Base-by-base conservation (phyloP, 2,888 invertebrate species). In the Platycnemis pennipes region DNA sequence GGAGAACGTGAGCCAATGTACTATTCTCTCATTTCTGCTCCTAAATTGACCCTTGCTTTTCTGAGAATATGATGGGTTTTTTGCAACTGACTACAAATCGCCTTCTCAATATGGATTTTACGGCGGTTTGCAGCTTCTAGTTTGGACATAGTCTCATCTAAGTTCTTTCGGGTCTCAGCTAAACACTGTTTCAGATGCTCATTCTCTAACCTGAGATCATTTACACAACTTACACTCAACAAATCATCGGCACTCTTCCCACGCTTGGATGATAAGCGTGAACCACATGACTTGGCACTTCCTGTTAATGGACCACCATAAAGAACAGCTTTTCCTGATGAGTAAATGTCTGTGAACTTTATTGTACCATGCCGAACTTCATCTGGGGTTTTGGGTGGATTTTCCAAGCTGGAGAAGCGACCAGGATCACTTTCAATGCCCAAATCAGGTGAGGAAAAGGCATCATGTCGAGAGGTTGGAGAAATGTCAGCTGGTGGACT, bases 361-460 rank as follows among this genome's bases (percentile, higher is more conserved):
- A 13, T 42, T 26, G 26, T n/a, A 22, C 31, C 5, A 1, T 11
- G 22, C 19, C n/a, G 5, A 26, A 49, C 96, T 26, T 94, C 94
- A 11, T 87, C 87, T 5, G 94, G 95, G 63, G 96, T 96, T 88
- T 97, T 96, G 56, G 96, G 96, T 95, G 97, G 97, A 95, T 97
- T 97, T 96, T 98, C 97, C 95, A 98, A 96, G 96, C 98, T 97
- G 95, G 98, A 97, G 94, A 98, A 96, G 95, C 98, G 96, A 95
- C 97, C 97, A 77, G 97, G 97, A 95, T 99, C 99, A 95, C 98
- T 99, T 96, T 99, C 99, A 95, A 99, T 99, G n/a, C 99, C 99
- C 95, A 98, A 97, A 96, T 99, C 99, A 0, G 99, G 99, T 0
- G 99, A 99, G 0, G 98, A 97, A 95, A 88, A 86, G 37, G 94